Percentiles rank a stretch among this genome's conserved stretches.
phyloP scores from a whole-genome alignment of 2,888 invertebrate genomes.

The Embidobia sp. region DNA sequence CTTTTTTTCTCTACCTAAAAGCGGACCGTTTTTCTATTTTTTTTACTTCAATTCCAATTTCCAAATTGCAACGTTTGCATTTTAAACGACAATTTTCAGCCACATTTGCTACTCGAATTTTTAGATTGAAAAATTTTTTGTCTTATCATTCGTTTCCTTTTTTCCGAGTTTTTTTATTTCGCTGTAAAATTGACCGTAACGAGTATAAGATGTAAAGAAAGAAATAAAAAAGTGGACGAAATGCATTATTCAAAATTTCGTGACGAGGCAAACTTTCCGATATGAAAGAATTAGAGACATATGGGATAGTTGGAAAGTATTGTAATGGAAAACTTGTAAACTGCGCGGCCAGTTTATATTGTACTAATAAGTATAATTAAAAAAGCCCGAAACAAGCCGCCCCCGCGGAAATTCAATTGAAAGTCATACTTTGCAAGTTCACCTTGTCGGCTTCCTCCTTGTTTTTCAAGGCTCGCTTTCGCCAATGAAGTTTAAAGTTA shows the following conservation, averaged over 20 bases:
- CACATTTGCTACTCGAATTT: background rate
- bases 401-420: conserved; percentile 50
- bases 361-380: conserved; percentile 44
- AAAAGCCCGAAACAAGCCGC: conserved; percentile 35
- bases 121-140: background rate
- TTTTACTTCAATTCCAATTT: conserved; percentile 13
- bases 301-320: too few species aligned
- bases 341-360: conserved; percentile 1
- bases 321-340: background rate
- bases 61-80: conserved; percentile 28
- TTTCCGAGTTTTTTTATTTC: too few species aligned
- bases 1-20: background rate
- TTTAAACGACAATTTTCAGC: background rate
- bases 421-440: conserved; percentile 59
- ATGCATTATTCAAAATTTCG: too few species aligned
- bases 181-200: too few species aligned
- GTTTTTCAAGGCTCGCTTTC: conserved; percentile 62
- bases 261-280: too few species aligned
- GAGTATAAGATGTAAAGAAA: too few species aligned
- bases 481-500: conserved; percentile 62
- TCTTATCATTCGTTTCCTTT: background rate
- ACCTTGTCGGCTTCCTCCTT: conserved; percentile 59
- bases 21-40: background rate
- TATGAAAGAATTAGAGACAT: too few species aligned
- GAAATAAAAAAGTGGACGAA: too few species aligned